Evolutionary conservation across 2,797 vertebrate species (phyloP), one percentile per base, ranked within the genome.

Genomic region (Hyperoplus immaculatus): DNA sequence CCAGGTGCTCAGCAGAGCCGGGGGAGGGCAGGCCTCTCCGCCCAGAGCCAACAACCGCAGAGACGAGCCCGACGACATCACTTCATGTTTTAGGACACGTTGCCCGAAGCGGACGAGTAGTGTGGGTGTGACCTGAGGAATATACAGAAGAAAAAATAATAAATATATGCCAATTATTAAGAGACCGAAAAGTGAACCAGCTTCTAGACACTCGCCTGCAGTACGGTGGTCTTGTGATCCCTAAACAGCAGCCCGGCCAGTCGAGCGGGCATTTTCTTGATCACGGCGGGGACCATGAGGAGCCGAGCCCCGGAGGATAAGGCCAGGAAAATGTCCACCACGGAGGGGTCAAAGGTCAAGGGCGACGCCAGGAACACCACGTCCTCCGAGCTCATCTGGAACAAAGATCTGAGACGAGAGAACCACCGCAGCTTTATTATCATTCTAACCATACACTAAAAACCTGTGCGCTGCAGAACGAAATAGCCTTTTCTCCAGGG

Each of bases 311-410:
- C 98, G 0, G 96, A 96, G 1, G 96, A 95, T 7, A 99, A 89
- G n/a, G 97, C 93, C 62, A 98, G 10, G 75, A 99, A 99, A 59
- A 99, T 84, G 57, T 99, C 98, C 86, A 99, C 95, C 81, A 97
- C 96, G 1, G 98, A 99, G 0, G 98, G 98, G 89, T 99, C 98
- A 93, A 99, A 99, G 3, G 98, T 99, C 78, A 99, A 89, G 12
- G 98, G 96, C 8, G 98, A 98, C 29, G 97, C 97, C 63, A 99
- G 91, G 83, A 99, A 98, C 0, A 99, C 92, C 74, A 96, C 65
- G 83, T 99, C 98, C 5, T 96, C 89, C 29, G 91, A 53, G 4
- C 93, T 96, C 81, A 99, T 84, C 87, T 96, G 91, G 92, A 99
- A 98, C 81, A 99, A 86, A 56, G 93, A 92, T 69, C 98, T 99